Evolutionary conservation across 1,140 invertebrate genomes (phyloP).

Genomic region (Whitmania pigra): DNA sequence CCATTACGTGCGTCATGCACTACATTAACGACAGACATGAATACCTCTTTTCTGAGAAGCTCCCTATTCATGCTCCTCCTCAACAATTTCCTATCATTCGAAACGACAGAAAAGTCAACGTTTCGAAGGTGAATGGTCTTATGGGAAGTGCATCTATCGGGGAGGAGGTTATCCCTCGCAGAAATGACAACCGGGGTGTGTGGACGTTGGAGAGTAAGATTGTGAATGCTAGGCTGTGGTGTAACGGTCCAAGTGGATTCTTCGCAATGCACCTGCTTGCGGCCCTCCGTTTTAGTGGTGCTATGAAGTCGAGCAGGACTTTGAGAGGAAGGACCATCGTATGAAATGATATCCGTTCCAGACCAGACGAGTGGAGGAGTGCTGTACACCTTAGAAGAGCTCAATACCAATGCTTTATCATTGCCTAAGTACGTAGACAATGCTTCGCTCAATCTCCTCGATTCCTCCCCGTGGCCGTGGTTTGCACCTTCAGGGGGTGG

Average conservation of each 20-base stretch:
- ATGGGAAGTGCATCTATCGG: no score
- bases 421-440: neutral
- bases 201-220: neutral
- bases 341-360: neutral
- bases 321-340: neutral
- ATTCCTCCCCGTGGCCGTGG: neutral
- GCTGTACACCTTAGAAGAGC: neutral
- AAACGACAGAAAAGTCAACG: no score
- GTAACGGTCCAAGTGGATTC: slow-evolving; percentile 7
- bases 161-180: no score
- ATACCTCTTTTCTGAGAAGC: no score
- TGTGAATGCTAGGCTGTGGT: neutral
- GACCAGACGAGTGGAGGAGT: slow-evolving; percentile 3
- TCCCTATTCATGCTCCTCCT: no score
- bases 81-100: no score
- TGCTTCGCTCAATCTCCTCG: neutral
- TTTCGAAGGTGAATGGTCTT: no score
- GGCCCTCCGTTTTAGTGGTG: slow-evolving; percentile 12
- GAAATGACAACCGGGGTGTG: no score
- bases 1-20: no score
- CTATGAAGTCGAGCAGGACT: neutral
- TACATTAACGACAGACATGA: no score
- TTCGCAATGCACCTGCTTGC: slow-evolving; percentile 6
- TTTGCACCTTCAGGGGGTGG: neutral
- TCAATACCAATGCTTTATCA: slow-evolving; percentile 5